Percentiles rank a stretch among this genome's conserved stretches.
These are phyloP conservation scores for Sinohyriopsis cumingii DNA, from an alignment of 2,888 invertebrate genomes.

Conservation along the genomic window DNA sequence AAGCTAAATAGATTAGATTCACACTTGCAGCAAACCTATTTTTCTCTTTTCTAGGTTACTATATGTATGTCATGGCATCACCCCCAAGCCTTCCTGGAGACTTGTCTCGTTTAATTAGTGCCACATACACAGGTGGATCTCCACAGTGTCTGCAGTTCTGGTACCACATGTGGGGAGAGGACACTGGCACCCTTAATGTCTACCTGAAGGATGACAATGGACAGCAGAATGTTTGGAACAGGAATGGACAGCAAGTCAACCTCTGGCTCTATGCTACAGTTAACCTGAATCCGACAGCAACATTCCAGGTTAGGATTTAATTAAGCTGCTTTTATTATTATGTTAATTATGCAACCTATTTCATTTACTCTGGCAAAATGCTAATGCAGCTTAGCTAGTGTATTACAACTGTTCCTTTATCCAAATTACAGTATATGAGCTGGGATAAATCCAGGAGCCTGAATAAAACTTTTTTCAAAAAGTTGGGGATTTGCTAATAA, in stretches of 20 bases:
- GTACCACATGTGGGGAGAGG: constrained; percentile 66
- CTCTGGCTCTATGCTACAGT: constrained; percentile 55
- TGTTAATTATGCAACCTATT: neutral
- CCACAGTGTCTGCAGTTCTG: constrained; percentile 63
- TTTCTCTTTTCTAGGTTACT: constrained; percentile 47
- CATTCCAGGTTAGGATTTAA: constrained; percentile 22
- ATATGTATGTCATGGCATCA: constrained; percentile 64
- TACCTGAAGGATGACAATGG: constrained; percentile 46
- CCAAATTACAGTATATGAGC: too few species aligned
- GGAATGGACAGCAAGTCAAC: constrained; percentile 54
- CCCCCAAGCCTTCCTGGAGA: constrained; percentile 77
- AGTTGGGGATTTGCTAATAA: too few species aligned
- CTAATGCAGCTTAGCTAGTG: too few species aligned
- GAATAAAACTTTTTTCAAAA: neutral
- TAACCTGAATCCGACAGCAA: constrained; percentile 22
- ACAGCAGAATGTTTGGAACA: constrained; percentile 44
- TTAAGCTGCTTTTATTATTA: too few species aligned
- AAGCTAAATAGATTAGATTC: neutral
- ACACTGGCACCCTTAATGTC: constrained; percentile 53
- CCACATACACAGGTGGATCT: constrained; percentile 31
- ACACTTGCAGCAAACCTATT: neutral
- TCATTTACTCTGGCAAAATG: too few species aligned
- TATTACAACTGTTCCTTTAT: too few species aligned
- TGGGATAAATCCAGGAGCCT: too few species aligned
- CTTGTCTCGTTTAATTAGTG: constrained; percentile 71